Percentiles rank a stretch among this genome's conserved stretches.
Conservation (phyloP, 2,888 invertebrate genomes). For the Strigamia maritima region DNA sequence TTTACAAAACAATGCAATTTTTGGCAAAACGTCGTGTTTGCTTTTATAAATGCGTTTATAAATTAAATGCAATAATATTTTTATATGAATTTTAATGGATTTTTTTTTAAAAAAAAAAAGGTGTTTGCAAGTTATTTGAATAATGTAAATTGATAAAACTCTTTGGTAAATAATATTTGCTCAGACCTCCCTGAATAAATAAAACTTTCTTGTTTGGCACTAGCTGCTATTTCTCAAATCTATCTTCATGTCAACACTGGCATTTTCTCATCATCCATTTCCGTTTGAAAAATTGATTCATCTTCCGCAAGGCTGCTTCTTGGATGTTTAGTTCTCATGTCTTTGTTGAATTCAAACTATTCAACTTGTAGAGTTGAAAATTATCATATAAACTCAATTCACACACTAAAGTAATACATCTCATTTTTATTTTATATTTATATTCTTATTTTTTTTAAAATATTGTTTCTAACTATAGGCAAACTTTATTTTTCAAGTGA, state of each 20-base stretch:
- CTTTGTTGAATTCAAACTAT: constrained; percentile 19
- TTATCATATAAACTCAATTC: constrained; percentile 7
- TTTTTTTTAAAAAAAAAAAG: background rate
- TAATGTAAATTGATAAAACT: background rate
- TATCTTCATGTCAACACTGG: constrained; percentile 24
- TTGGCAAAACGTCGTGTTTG: too few species aligned
- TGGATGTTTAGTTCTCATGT: constrained; percentile 22
- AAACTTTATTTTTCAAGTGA: background rate
- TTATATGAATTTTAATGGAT: background rate
- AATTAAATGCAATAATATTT: background rate
- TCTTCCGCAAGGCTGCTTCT: constrained; percentile 32
- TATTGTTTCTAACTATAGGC: background rate
- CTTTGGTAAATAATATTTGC: background rate
- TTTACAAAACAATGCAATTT: too few species aligned
- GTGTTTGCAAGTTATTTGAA: background rate
- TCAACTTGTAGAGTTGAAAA: constrained; percentile 5
- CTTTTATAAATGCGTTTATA: background rate
- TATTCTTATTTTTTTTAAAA: background rate
- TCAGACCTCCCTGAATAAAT: background rate
- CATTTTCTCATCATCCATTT: constrained; percentile 34
- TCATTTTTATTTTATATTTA: too few species aligned
- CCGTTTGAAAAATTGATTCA: constrained; percentile 32
- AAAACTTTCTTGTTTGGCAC: constrained; percentile 28
- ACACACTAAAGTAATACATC: background rate
- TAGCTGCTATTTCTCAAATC: constrained; percentile 17